Base-by-base conservation (phyloP, 2,888 invertebrate species). In the Notodonta dromedarius region DNA sequence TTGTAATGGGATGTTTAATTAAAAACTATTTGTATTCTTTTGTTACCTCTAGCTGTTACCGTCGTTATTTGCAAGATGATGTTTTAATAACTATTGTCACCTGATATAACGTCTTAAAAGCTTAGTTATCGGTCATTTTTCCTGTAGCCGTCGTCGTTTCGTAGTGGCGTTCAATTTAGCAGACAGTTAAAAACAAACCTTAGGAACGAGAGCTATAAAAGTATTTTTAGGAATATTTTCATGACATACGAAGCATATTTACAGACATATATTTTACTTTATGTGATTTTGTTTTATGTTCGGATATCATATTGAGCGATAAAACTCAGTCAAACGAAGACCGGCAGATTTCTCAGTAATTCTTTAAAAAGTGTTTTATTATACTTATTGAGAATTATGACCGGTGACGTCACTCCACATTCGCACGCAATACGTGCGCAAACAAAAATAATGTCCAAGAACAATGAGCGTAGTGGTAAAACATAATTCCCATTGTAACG, bases 401-500 rank as follows among this genome's bases (percentile, higher is more conserved):
- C 14, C 63, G 69, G 67, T 76, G 70, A 70, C 70, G 68, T 70
- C 70, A 69, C 65, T 58, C 7, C 40, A 56, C 64, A 65, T 70
- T 69, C 67, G 68, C 70, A 73, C 76, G 76, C 77, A 69, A 77
- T 77, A 78, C 74, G 70, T 73, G 70, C 76, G 78, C 78, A 78
- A 79, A 79, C 78, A 80, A 80, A 83, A 80, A 83, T 82, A 80
- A 80, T 73, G 66, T 73, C 65, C 57, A 73, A 73, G 81, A 84
- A 83, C 84, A 84, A 85, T 82, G 77, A 80, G 75, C 66, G 67
- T 65, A 75, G 76, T 78, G 77, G 78, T 78, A 80, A 79, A 79
- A 76, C 80, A 78, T 82, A 79, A 82, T 75, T 83, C 74, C 73
- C 74, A 77, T 79, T 83, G 82, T 80, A 77, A 76, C 74, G 74